Conservation (phyloP, 2,113 vertebrate species). For the Rutilus rutilus region DNA sequence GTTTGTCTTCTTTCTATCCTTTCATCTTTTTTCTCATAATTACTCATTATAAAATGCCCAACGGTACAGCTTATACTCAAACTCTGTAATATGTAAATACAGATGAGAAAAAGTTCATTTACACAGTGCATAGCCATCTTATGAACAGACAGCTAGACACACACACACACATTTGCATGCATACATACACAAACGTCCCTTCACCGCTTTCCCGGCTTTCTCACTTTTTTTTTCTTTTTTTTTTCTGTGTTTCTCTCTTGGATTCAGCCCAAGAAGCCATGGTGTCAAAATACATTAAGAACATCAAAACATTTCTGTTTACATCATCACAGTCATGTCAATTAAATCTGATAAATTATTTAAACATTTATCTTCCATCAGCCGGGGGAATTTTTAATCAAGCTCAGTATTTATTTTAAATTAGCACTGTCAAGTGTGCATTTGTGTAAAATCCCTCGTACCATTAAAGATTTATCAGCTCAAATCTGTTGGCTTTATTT, state of each 20-base stretch:
- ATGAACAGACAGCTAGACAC: conserved; percentile 37
- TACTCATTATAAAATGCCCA: conserved; percentile 62
- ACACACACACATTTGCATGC: background rate
- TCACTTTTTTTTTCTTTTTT: conserved; percentile 27
- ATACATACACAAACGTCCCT: background rate
- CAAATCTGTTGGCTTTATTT: conserved; percentile 93
- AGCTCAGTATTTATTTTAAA: conserved; percentile 97
- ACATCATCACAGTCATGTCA: conserved; percentile 83
- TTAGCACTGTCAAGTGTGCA: conserved; percentile 92
- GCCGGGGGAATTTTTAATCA: conserved; percentile 95
- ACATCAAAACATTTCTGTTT: conserved; percentile 93
- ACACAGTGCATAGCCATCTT: conserved; percentile 45
- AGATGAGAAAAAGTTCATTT: conserved; percentile 57
- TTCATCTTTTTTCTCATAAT: conserved; percentile 47
- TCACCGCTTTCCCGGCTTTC: conserved; percentile 34
- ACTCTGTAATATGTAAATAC: conserved; percentile 67
- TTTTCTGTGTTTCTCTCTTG: conserved; percentile 62
- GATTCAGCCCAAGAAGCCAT: conserved; percentile 77
- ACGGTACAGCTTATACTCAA: conserved; percentile 41
- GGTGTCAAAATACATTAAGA: conserved; percentile 80
- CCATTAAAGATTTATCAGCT: conserved; percentile 98
- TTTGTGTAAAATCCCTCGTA: conserved; percentile 96
- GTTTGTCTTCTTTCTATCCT: conserved; percentile 6
- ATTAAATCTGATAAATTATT: conserved; percentile 93
- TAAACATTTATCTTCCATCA: conserved; percentile 86